Base-by-base conservation (phyloP, 2,113 vertebrate genomes). In the Motacilla alba region DNA sequence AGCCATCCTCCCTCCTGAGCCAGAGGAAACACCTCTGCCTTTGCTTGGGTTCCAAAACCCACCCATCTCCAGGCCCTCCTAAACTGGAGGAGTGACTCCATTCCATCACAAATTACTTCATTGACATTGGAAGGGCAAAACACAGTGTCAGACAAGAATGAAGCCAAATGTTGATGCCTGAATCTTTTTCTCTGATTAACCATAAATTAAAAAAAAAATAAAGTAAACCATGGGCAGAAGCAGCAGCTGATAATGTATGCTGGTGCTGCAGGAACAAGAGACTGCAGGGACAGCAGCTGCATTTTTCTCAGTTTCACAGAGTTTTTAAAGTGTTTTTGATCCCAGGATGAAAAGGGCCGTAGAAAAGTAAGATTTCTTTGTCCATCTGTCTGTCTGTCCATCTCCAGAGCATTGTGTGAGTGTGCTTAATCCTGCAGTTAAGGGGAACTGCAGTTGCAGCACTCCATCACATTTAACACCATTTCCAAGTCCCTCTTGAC, bases 211-310 rank as follows among this genome's bases (percentile, higher is more conserved):
- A 52, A 20, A 15, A 8, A 19, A 6, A 60, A 5, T 2, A 14
- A 22, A 43, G 31, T 9, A 47, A 60, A 47, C 35, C 27, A 31
- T 0, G 11, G 66, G 39, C n/a, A 79, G 52, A 37, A 19, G 39
- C 23, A 37, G 10, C 0, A 0, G 41, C 30, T 35, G 35, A 27
- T 59, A 43, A 26, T 0, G 0, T 15, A 9, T 3, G 50, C 50
- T 41, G 47, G 55, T 15, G 1, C 92, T 90, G 88, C 47, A 6
- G 64, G 63, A 69, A 52, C 26, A 6, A 50, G 37, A 70, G 85
- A 66, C 37, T 70, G 89, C 30, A 55, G 30, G 55, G 31, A 56
- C 89, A 76, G 87, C 2, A 75, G 92, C 83, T 92, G 88, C 52
- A 64, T 87, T 93, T 81, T 24, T 63, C 91, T 95, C 85, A 49